Evolutionary conservation across 2,797 vertebrate genomes (phyloP), one percentile per base, ranked within the genome.

Genomic region (Falco naumanni): DNA sequence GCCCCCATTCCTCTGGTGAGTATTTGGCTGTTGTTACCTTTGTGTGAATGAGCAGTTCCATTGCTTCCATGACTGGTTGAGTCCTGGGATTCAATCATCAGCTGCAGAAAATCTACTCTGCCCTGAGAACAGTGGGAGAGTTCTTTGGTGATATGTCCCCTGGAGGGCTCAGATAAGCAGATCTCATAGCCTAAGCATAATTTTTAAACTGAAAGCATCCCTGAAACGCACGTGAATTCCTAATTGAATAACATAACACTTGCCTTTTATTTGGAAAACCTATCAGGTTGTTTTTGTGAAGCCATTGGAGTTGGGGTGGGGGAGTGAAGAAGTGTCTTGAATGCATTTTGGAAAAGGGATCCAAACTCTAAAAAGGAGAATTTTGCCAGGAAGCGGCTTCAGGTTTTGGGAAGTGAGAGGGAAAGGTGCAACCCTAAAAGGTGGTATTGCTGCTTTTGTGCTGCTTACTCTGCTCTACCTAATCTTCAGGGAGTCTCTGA

Each of bases 31-130:
- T 7, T 45, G 39, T 84, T 97, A 97, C 97, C 78, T 96, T 97
- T 97, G 1, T 56, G 0, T 0, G 79, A 71, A 54, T 34, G 7
- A 41, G 60, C 87, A 15, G 0, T 17, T 13, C 33, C 89, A 0
- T 76, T 79, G 26, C 7, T 90, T 2, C 1, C 18, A 0, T 87
- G 16, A 33, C 7, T 61, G 39, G 3, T 5, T 19, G 92, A n/a
- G 3, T 56, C 89, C 79, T 97, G 95, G 71, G 93, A 93, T 39
- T 97, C 96, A 0, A 97, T 94, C 97, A 98, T 94, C 66, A 97
- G 87, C 86, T 97, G 96, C 80, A 97, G 92, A 69, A 98, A 98
- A 75, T 98, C 97, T 19, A 97, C 92, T 63, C 97, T 96, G 84
- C 93, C 93, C 97, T 97, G 61, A 48, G 56, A 86, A 78, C 93